A percentile compares a stretch with the other conserved stretches of the same genome.
Evolutionary conservation across 2,888 invertebrate species (phyloP).

Genomic region (Scrobipalpa atriplicella): DNA sequence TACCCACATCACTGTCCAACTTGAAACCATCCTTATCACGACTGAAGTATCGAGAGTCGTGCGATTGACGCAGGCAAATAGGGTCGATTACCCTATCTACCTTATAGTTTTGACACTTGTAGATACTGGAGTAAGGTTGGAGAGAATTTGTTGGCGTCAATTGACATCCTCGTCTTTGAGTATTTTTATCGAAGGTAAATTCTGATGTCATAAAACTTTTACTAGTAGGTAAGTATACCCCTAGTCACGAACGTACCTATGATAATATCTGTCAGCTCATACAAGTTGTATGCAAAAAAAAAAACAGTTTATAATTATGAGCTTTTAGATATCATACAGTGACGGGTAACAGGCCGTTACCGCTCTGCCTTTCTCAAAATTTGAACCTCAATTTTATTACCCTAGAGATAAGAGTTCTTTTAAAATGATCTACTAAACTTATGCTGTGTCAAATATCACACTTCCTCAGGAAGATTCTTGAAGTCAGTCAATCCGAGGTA

Average conservation of each 20-base stretch:
- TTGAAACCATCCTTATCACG: neutral
- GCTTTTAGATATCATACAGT: too few species aligned
- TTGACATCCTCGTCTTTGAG: neutral
- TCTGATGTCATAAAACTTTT: too few species aligned
- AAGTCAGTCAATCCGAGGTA: neutral
- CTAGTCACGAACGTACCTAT: too few species aligned
- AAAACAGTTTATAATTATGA: too few species aligned
- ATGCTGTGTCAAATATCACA: neutral
- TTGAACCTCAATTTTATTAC: too few species aligned
- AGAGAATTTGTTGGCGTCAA: neutral
- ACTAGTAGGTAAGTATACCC: too few species aligned
- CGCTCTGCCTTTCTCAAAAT: too few species aligned
- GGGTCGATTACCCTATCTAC: neutral
- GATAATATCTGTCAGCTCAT: too few species aligned
- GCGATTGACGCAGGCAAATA: slow-evolving; percentile 1
- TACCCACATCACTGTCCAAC: slow-evolving; percentile 7
- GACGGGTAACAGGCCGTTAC: too few species aligned
- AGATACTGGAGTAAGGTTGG: neutral
- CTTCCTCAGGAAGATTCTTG: neutral
- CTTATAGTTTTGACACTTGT: neutral
- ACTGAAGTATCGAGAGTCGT: neutral
- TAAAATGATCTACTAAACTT: too few species aligned
- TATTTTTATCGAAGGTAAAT: neutral
- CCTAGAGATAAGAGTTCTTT: too few species aligned
- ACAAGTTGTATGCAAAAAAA: too few species aligned